Evolutionary conservation across 1,140 invertebrate genomes (phyloP), one percentile per base, ranked within the genome.

Genomic region (Ceratoteleas bidentatus): DNA sequence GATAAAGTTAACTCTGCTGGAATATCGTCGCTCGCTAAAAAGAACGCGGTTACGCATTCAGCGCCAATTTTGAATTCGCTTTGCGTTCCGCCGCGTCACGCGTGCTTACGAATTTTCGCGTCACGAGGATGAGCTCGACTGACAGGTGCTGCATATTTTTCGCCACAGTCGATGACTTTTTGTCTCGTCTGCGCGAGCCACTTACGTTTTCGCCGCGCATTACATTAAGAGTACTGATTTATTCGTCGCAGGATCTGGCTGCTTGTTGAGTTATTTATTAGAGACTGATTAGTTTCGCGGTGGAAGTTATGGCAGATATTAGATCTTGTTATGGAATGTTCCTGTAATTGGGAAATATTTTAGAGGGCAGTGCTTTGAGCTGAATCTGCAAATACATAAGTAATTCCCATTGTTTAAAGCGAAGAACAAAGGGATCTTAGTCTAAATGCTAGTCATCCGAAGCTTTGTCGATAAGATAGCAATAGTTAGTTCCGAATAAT

Each of bases 1-100:
- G 70, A 68, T 66, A 57, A 74, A 68, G 69, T 80, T 80, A 69
- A 66, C 61, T 78, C 11, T 8, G 13, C 34, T 15, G 56, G 53
- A 65, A 64, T 65, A 70, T 70, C 40, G 47, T 58, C 40, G 57
- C 7, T 40, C 2, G 24, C 10, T 10, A 9, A 15, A 53, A 78
- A 70, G 70, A 70, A 50, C 10, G n/a, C 38, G 47, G 47, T 64
- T 66, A 45, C 49, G 49, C n/a, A 76, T 61, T 61, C 56, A 62
- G 52, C 62, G 32, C 10, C 38, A 60, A 53, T 58, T 75, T 49
- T 45, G 54, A 47, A 53, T 64, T 72, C 53, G 52, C 53, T 74
- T 56, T 54, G 24, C 69, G 10, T 62, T 56, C 14, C 14, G 40
- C 8, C 4, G 45, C 7, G 32, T 40, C 14, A 40, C 14, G 49